Conservation (phyloP, 2,888 invertebrate species). For the Eupithecia dodoneata region DNA sequence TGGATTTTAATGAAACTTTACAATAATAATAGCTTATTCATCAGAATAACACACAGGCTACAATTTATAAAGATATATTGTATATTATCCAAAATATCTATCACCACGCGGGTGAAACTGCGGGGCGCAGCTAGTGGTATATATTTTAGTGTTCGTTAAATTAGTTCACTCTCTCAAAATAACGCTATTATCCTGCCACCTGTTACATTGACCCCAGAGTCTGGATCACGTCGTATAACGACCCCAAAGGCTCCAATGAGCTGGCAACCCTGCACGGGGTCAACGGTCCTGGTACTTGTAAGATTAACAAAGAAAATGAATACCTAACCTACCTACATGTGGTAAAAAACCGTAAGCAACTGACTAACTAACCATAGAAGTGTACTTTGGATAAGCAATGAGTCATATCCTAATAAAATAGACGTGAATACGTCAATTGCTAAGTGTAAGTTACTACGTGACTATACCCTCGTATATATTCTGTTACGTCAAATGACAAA, state of each 20-base stretch:
- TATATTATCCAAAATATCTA: no score
- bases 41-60: no score
- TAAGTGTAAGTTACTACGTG: neutral
- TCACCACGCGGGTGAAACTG: no score
- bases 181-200: conserved; percentile 4
- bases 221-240: conserved; percentile 2
- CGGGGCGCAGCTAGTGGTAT: neutral
- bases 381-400: neutral
- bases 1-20: no score
- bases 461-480: neutral
- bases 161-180: neutral
- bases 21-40: no score
- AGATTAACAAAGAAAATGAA: conserved; percentile 13
- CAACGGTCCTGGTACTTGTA: conserved; percentile 8
- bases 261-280: conserved; percentile 8
- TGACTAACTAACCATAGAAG: neutral
- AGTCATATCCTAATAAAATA: neutral
- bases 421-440: neutral
- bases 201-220: conserved; percentile 12
- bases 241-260: neutral
- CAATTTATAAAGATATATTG: no score
- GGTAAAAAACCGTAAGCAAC: conserved; percentile 14
- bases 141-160: neutral
- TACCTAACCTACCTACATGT: conserved; percentile 3
- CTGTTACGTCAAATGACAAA: neutral